A percentile compares a stretch with the other conserved stretches of the same genome.
phyloP scores from a whole-genome alignment of 2,888 invertebrate species.

The Lobophora halterata region DNA sequence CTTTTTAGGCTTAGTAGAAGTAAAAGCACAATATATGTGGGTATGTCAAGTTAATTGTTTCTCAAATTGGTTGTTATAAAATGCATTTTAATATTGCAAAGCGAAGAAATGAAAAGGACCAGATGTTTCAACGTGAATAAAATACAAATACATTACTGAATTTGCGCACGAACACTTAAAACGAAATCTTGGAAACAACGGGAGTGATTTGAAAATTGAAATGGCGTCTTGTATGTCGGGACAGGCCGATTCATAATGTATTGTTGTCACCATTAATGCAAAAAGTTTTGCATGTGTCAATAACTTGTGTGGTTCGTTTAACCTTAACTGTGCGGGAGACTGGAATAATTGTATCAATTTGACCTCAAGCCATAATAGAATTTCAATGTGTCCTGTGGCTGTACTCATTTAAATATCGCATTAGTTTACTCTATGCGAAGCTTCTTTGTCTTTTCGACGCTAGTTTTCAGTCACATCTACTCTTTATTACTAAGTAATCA shows the following conservation, averaged over 20 bases:
- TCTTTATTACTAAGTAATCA: background rate
- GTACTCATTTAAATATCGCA: too few relatives aligned
- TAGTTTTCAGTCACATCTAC: too few relatives aligned
- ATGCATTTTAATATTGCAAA: constrained; percentile 18
- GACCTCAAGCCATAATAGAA: too few relatives aligned
- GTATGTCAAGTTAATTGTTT: constrained; percentile 17
- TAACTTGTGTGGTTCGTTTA: constrained; percentile 33
- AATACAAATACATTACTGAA: constrained; percentile 39
- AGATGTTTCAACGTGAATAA: constrained; percentile 26
- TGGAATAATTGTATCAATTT: constrained; percentile 1
- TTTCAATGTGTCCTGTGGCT: too few relatives aligned
- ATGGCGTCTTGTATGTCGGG: constrained; percentile 38
- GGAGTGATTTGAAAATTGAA: constrained; percentile 52
- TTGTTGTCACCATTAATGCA: constrained; percentile 39
- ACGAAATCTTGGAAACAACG: constrained; percentile 49
- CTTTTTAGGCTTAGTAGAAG: too few relatives aligned
- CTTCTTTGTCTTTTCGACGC: too few relatives aligned
- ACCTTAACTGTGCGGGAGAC: constrained; percentile 14
- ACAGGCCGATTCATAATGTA: constrained; percentile 48
- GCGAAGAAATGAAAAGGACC: constrained; percentile 21
- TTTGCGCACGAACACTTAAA: constrained; percentile 39
- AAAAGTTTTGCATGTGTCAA: constrained; percentile 50
- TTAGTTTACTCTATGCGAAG: too few relatives aligned
- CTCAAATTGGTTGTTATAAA: constrained; percentile 17
- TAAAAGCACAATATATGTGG: too few relatives aligned